Evolutionary conservation across 2,113 vertebrate genomes (phyloP).

Genomic region (Gallinago paraguaiae): DNA sequence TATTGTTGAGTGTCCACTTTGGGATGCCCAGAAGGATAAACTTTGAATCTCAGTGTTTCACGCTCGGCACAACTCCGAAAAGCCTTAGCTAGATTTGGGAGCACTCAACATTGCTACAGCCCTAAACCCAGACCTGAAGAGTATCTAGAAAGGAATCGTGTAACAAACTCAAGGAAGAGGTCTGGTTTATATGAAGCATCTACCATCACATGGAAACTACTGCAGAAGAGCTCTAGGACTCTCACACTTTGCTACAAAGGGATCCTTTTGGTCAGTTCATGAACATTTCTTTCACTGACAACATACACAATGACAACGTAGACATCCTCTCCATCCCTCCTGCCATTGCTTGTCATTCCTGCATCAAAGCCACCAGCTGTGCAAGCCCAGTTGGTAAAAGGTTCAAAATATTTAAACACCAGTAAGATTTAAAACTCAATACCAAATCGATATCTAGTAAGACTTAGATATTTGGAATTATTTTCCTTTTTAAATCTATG

Average conservation of each 20-base stretch:
- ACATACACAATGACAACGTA: accelerated
- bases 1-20: not conserved
- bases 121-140: not conserved
- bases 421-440: not conserved
- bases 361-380: not conserved
- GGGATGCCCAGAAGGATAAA: not conserved
- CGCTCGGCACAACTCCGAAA: not conserved
- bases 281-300: not conserved
- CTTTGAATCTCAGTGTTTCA: not conserved
- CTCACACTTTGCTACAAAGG: not conserved
- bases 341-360: not conserved
- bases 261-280: not conserved
- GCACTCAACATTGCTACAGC: not conserved
- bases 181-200: not conserved
- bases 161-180: not conserved
- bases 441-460: accelerated
- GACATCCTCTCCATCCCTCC: not conserved
- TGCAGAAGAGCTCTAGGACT: not conserved
- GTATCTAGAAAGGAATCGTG: not conserved
- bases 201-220: accelerated
- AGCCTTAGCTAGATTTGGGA: not conserved
- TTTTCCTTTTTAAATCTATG: not conserved
- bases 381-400: not conserved
- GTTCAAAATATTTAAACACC: not conserved
- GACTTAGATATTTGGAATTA: not conserved